Conservation (phyloP, 1,140 invertebrate genomes). For the Drosophila hydei region DNA sequence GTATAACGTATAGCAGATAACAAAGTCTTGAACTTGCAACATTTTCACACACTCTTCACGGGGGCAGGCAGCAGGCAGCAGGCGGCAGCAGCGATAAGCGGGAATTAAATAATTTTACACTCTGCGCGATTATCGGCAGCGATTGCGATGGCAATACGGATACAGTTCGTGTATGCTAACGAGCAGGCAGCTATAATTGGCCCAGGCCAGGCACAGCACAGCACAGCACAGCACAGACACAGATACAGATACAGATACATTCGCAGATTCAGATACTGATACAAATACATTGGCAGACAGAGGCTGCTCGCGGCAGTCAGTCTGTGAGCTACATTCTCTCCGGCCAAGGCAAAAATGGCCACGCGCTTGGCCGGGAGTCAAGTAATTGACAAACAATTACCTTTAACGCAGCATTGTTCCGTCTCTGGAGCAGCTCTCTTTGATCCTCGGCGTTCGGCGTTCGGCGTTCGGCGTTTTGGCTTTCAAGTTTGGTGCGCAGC, state of each 20-base stretch:
- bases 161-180: slow-evolving; percentile 80
- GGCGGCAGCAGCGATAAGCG: slow-evolving; percentile 70
- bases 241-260: slow-evolving; percentile 4
- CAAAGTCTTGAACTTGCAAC: slow-evolving; percentile 72
- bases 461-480: slow-evolving; percentile 60
- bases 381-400: slow-evolving; percentile 83
- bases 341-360: slow-evolving; percentile 33
- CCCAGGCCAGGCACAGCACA: slow-evolving; percentile 21
- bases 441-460: slow-evolving; percentile 63
- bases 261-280: background rate
- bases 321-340: slow-evolving; percentile 4
- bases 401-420: slow-evolving; percentile 81
- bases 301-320: background rate
- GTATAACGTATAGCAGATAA: slow-evolving; percentile 59
- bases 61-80: background rate
- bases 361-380: slow-evolving; percentile 74
- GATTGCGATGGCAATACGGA: slow-evolving; percentile 76
- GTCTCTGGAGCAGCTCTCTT: slow-evolving; percentile 45
- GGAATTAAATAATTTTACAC: slow-evolving; percentile 83
- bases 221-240: slow-evolving; percentile 13
- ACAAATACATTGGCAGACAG: background rate
- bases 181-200: slow-evolving; percentile 78
- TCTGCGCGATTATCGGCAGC: slow-evolving; percentile 77
- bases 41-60: slow-evolving; percentile 71
- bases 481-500: slow-evolving; percentile 64